These are phyloP conservation scores for Apodemia duryi DNA, from an alignment of 2,888 invertebrate species.

Conservation along the genomic window DNA sequence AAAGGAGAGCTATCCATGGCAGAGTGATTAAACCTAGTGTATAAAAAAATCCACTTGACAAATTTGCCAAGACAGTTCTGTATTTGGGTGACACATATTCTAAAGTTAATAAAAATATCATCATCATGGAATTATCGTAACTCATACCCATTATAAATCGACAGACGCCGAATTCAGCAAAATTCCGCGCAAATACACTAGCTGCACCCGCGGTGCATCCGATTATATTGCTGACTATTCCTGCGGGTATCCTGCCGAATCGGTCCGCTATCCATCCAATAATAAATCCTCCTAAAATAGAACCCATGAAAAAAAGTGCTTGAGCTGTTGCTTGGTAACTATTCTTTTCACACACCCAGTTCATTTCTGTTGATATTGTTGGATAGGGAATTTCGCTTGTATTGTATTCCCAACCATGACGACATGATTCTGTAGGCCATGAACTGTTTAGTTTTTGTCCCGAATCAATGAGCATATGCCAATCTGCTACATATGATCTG, in stretches of 20 bases:
- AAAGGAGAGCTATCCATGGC: slow-evolving; percentile 58
- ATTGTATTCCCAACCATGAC: slow-evolving; percentile 60
- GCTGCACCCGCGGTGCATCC: slow-evolving; percentile 48
- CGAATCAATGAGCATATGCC: slow-evolving; percentile 45
- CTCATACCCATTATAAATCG: slow-evolving; percentile 59
- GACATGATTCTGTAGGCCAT: slow-evolving; percentile 44
- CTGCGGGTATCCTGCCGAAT: slow-evolving; percentile 54
- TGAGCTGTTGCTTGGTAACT: slow-evolving; percentile 60
- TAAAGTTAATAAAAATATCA: slow-evolving; percentile 51
- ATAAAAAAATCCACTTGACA: slow-evolving; percentile 53
- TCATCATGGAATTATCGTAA: slow-evolving; percentile 61
- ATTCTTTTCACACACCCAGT: slow-evolving; percentile 56
- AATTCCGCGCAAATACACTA: slow-evolving; percentile 44
- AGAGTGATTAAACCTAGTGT: slow-evolving; percentile 40
- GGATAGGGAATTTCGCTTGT: slow-evolving; percentile 56
- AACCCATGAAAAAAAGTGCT: slow-evolving; percentile 56
- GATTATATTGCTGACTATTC: slow-evolving; percentile 46
- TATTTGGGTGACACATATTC: slow-evolving; percentile 61
- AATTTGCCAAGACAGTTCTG: slow-evolving; percentile 50
- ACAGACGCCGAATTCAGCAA: slow-evolving; percentile 46
- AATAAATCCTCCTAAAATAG: slow-evolving; percentile 52
- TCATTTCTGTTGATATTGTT: slow-evolving; percentile 54
- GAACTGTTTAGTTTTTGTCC: slow-evolving; percentile 38
- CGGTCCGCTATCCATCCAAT: slow-evolving; percentile 54
- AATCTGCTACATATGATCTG: slow-evolving; percentile 48